Conservation (phyloP, 2,888 invertebrate genomes). For the Lepidonotus clava region DNA sequence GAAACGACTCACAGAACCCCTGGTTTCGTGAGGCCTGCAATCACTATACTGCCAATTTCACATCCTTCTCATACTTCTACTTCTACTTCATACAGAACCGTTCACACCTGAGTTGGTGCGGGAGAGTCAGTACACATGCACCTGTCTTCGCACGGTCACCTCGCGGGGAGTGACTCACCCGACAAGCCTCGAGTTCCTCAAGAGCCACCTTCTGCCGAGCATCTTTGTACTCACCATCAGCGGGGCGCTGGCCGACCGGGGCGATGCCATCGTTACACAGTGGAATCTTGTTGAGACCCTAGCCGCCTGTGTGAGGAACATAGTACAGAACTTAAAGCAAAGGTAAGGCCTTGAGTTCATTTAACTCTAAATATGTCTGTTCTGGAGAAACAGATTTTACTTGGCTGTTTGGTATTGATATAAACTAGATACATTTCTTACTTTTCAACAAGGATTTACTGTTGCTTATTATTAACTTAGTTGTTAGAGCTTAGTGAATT, state of each 20-base stretch:
- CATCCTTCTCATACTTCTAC: too few relatives aligned
- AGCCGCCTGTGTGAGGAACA: conserved; percentile 26
- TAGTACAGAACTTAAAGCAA: conserved; percentile 24
- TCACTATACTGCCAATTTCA: too few relatives aligned
- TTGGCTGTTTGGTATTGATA: too few relatives aligned
- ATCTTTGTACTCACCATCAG: conserved; percentile 19
- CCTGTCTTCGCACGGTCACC: conserved; percentile 1
- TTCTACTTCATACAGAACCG: not conserved
- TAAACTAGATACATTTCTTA: too few relatives aligned
- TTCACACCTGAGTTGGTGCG: not conserved
- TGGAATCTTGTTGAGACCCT: conserved; percentile 28
- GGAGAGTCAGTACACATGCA: conserved; percentile 20
- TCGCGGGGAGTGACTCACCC: not conserved
- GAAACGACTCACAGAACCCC: too few relatives aligned
- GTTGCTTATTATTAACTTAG: too few relatives aligned
- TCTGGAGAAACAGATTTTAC: too few relatives aligned
- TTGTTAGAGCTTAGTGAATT: too few relatives aligned
- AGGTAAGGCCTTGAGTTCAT: too few relatives aligned
- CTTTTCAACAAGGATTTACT: too few relatives aligned
- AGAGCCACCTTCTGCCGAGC: conserved; percentile 7
- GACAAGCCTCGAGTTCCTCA: conserved; percentile 20
- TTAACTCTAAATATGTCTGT: too few relatives aligned
- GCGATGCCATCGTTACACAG: not conserved
- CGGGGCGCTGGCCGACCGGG: conserved; percentile 36
- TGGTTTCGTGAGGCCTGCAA: too few relatives aligned